Evolutionary conservation across 2,113 vertebrate species (phyloP), one percentile per base, ranked within the genome.

Genomic region (Uria aalge): DNA sequence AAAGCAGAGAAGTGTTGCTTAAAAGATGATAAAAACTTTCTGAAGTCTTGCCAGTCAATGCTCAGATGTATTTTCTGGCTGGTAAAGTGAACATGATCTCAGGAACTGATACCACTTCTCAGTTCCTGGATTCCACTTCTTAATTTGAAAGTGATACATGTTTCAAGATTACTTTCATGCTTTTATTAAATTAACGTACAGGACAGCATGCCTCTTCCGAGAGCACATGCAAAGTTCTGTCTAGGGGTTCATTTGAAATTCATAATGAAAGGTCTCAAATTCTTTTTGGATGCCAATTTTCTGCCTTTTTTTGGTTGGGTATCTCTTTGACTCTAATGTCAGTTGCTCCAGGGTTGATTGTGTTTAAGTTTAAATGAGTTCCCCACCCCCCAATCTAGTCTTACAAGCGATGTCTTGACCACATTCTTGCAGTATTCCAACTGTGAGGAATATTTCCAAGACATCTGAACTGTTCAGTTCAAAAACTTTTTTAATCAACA

Each of bases 41-140:
- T 91, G 88, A 96, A 96, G 92, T 67, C 62, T 92, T 97, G 86
- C 89, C 89, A 86, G 24, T 89, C 64, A 52, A 16, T 71, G 68
- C 94, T 97, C 63, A 79, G 56, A 89, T 95, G 84, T 88, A 85
- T 91, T 69, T 92, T 94, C 72, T 96, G 87, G 36, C 92, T 91
- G 71, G 32, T 81, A 10, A 73, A 87, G 79, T 57, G 94, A 96
- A 83, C 45, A 45, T 80, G 92, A 95, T 96, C 88, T 87, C 67
- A 71, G 86, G 85, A 95, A 64, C 56, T 87, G 84, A 96, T 93
- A 85, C 62, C 32, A 14, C 53, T 91, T 79, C 77, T 92, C 52
- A 68, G 45, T 95, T 90, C 73, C 91, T 96, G 86, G 92, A 95
- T 92, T 94, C 72, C 21, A 48, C 56, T 72, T 75, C 78, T 94